Conservation (phyloP, 2,888 invertebrate genomes). For the Pardosa pseudoannulata region DNA sequence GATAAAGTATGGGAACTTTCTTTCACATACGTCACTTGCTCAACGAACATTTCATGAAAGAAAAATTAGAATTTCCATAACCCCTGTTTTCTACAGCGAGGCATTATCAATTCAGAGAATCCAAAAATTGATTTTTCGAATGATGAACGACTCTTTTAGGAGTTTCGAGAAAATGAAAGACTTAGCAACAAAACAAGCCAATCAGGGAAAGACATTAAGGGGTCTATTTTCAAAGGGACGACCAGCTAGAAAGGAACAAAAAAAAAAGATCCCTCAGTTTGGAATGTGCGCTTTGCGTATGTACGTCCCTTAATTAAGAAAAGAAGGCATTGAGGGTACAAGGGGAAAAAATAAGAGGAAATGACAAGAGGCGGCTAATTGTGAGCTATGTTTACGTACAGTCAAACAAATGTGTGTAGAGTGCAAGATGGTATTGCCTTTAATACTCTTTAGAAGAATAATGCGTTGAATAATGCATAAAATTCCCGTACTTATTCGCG, state of each 20-base stretch:
- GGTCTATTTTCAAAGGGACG: background rate
- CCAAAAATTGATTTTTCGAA: slow-evolving; percentile 11
- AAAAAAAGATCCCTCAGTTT: background rate
- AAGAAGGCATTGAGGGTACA: background rate
- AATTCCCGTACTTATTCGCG: background rate
- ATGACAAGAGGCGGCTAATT: background rate
- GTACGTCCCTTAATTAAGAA: background rate
- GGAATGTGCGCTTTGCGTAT: background rate
- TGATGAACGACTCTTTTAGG: slow-evolving; percentile 3
- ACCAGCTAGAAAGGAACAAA: background rate
- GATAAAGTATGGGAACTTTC: too few relatives aligned
- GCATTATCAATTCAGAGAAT: background rate
- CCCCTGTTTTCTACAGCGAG: background rate
- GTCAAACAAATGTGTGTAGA: background rate
- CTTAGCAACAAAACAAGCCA: slow-evolving; percentile 9
- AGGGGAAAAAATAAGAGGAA: background rate
- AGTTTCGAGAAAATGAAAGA: background rate
- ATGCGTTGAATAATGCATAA: background rate
- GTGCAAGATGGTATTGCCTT: background rate
- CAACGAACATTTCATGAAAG: background rate
- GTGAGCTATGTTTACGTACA: background rate
- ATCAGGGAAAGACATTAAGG: slow-evolving; percentile 8
- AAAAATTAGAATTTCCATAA: background rate
- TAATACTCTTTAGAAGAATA: background rate
- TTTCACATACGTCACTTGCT: too few relatives aligned